Conservation (phyloP, 2,888 invertebrate species). For the Ctena decussata region DNA sequence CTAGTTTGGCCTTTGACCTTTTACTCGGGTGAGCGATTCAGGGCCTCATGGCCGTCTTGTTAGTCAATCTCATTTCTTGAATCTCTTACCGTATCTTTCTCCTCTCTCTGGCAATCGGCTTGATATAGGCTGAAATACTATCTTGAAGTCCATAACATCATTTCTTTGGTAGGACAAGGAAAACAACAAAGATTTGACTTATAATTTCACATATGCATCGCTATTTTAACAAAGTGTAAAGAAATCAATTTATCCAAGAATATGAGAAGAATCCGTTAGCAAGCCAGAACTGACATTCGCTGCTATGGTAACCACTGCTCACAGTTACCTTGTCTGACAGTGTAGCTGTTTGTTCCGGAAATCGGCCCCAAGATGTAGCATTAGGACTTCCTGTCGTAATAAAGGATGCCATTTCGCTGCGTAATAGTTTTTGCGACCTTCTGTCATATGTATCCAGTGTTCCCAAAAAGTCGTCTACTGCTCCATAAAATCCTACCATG, state of each 20-base stretch:
- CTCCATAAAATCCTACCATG: constrained; percentile 33
- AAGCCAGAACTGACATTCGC: constrained; percentile 55
- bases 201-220: no score
- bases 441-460: neutral
- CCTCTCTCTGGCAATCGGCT: no score
- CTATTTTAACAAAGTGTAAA: no score
- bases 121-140: no score
- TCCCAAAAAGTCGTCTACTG: neutral
- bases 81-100: no score
- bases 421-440: constrained; percentile 21
- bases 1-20: no score
- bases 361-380: constrained; percentile 28
- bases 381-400: constrained; percentile 40
- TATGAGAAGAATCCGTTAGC: constrained; percentile 57
- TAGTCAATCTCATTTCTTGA: no score
- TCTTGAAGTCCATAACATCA: no score
- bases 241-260: constrained; percentile 52
- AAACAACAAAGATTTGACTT: no score
- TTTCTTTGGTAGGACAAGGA: no score
- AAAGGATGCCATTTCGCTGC: constrained; percentile 35
- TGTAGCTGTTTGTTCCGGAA: constrained; percentile 39
- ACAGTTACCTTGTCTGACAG: constrained; percentile 12
- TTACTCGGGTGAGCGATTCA: no score
- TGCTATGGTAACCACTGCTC: constrained; percentile 29
- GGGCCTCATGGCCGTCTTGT: no score